phyloP scores from a whole-genome alignment of 2,888 invertebrate genomes.

The Lottia gigantea region DNA sequence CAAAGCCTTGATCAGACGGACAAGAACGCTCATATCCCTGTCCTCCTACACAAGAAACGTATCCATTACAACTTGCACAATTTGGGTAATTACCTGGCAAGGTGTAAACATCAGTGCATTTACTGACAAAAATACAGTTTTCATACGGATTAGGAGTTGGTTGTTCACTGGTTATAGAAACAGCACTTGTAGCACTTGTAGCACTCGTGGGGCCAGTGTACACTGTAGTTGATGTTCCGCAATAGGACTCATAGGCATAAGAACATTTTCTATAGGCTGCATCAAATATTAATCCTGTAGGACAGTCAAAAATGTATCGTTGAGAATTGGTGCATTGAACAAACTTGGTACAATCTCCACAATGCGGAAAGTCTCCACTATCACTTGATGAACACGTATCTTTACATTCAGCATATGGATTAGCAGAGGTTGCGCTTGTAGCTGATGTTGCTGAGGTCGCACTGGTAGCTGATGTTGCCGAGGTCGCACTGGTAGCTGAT shows the following conservation, averaged over 20 bases:
- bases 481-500: too few relatives aligned
- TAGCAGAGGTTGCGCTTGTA: too few relatives aligned
- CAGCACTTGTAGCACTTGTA: background rate
- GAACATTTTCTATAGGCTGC: background rate
- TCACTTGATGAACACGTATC: background rate
- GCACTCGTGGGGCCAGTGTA: background rate
- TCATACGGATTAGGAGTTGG: background rate
- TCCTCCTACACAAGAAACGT: background rate
- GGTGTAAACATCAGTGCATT: background rate
- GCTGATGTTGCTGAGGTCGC: too few relatives aligned
- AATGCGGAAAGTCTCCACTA: background rate
- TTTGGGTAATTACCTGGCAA: background rate
- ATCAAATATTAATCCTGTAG: background rate
- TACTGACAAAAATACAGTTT: background rate
- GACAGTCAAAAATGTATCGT: background rate
- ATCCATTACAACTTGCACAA: background rate
- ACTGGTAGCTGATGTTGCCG: too few relatives aligned
- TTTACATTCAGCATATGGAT: background rate
- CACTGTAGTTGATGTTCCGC: background rate
- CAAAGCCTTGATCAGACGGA: background rate
- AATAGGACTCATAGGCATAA: background rate
- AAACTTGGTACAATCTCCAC: conserved; percentile 1
- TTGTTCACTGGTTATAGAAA: background rate
- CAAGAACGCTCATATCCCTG: background rate
- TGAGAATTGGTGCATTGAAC: background rate